These are phyloP conservation scores for Temnothorax nylanderi DNA, from an alignment of 1,140 invertebrate genomes.

Conservation along the genomic window DNA sequence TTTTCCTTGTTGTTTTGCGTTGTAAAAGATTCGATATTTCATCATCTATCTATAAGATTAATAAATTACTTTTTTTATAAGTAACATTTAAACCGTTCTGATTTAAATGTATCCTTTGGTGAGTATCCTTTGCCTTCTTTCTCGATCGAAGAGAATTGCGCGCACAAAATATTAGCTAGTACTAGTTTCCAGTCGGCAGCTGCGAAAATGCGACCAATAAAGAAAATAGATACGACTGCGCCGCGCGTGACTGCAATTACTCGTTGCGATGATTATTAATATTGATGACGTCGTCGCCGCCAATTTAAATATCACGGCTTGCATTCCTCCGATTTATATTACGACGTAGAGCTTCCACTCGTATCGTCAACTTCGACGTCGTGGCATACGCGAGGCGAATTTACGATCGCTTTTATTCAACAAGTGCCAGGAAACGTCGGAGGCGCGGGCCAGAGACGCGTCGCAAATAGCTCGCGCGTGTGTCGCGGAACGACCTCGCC, in stretches of 20 bases:
- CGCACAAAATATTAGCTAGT: neutral
- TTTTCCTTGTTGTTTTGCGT: neutral
- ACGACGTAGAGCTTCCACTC: neutral
- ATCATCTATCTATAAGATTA: neutral
- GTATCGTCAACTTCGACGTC: neutral
- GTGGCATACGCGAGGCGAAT: neutral
- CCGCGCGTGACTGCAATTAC: conserved; percentile 6
- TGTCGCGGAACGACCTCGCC: neutral
- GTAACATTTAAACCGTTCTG: neutral
- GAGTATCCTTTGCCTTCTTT: neutral
- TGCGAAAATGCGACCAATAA: neutral
- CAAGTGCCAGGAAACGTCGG: conserved; percentile 41
- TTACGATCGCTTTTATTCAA: conserved; percentile 52
- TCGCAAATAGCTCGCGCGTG: conserved; percentile 34
- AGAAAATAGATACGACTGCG: conserved; percentile 23
- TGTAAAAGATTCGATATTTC: neutral
- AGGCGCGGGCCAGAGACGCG: conserved; percentile 18
- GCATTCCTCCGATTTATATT: neutral
- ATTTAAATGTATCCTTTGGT: neutral
- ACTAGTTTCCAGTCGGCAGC: neutral
- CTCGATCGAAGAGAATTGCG: neutral
- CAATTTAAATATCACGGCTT: conserved; percentile 27
- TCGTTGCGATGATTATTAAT: conserved; percentile 49
- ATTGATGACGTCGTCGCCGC: conserved; percentile 40
- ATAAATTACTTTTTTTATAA: neutral